These are phyloP conservation scores for Euphysa ruthae DNA, from an alignment of 30 jellyfish, hydroid and myxozoan species.

Conservation along the genomic window DNA sequence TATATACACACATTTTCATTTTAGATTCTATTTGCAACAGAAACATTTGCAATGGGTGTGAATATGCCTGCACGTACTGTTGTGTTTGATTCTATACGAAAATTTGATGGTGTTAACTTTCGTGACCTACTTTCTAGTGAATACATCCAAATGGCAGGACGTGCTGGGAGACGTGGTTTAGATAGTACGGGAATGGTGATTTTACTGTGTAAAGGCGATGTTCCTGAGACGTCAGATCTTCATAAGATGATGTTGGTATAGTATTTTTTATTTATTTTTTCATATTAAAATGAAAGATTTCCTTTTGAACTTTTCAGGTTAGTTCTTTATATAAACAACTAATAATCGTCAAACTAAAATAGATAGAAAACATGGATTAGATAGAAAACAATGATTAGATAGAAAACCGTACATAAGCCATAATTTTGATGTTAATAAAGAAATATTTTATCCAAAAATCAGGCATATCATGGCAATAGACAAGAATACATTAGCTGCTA, in stretches of 20 bases:
- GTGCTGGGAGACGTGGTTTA: conserved; percentile 99
- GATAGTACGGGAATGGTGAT: conserved; percentile 96
- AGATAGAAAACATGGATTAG: no score
- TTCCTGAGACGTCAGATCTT: conserved; percentile 74
- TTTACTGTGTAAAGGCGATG: conserved; percentile 75
- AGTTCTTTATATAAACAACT: no score
- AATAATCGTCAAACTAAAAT: no score
- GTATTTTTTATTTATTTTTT: background rate
- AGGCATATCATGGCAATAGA: no score
- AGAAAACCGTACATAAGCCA: no score
- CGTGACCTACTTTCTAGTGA: conserved; percentile 88
- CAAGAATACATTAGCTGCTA: no score
- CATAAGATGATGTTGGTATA: conserved; percentile 89
- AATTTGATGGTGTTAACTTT: conserved; percentile 68
- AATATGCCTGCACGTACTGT: conserved; percentile 99
- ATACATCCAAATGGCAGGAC: conserved; percentile 99
- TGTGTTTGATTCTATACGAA: conserved; percentile 71
- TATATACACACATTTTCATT: background rate
- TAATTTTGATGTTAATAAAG: no score
- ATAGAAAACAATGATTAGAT: no score
- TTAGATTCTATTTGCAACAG: conserved; percentile 94
- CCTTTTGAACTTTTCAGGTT: background rate
- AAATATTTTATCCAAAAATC: no score
- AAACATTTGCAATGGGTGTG: conserved; percentile 99
- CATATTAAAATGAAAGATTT: background rate